Evolutionary conservation across 2,113 vertebrate species (phyloP), one percentile per base, ranked within the genome.

Genomic region (Bungarus multicinctus): DNA sequence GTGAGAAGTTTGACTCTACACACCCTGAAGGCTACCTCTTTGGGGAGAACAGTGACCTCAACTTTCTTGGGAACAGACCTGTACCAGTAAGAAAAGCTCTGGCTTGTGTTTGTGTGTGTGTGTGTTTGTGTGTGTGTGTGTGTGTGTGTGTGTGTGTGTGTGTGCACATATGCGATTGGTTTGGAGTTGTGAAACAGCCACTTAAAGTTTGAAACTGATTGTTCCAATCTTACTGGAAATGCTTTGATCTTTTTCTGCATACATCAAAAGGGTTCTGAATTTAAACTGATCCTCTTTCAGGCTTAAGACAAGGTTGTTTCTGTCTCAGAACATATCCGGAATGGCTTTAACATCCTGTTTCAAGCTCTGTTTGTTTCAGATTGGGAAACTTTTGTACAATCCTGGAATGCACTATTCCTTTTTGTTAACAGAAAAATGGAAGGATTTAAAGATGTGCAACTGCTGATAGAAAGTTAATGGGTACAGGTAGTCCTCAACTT

Each of bases 31-130:
- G 99, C 27, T 99, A 99, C 97, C 98, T 99, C 93, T 99, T 99
- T n/a, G 99, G 99, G 39, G 99, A 99, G 97, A 99, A 99, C 98
- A 99, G 98, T 5, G 99, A 99, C 96, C 98, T 99, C 95, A 99
- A 99, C 98, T 99, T 99, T 97, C 98, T 99, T 95, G 99, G 99
- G 81, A 99, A 97, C 97, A 98, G 99, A 94, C 99, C 99, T 1
- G 99, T 99, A n/a, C 97, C 98, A 97, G 99, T 99, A 98, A 64
- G 97, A 34, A 81, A 81, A 81, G 5, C 69, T 22, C 34, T 81
- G 69, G 34, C 34, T 43, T 39, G 25, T 64, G 2, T 18, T 39
- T 74, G 6, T 74, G 14, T 69, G 14, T n/a, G 30, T 60, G 27
- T 69, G 12, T 74, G n/a, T n/a, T n/a, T n/a, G 2, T 27, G 22